These are phyloP conservation scores for Melieria picta DNA, from an alignment of 2,888 invertebrate species.

Conservation along the genomic window DNA sequence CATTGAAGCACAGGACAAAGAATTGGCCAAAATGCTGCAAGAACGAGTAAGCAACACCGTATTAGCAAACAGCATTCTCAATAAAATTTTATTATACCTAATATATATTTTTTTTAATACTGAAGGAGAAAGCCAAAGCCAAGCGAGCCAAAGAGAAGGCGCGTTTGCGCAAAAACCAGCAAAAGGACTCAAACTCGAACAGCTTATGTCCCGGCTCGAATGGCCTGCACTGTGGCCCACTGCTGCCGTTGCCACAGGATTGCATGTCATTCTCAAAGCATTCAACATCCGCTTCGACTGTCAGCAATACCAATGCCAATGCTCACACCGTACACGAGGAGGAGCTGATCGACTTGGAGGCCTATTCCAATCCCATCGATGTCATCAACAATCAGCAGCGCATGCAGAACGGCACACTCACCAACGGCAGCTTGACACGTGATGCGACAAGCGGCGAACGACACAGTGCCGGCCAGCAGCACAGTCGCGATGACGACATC, in stretches of 20 bases:
- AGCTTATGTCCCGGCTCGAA: slow-evolving; percentile 40
- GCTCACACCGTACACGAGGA: slow-evolving; percentile 25
- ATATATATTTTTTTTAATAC: no score
- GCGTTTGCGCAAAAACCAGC: slow-evolving; percentile 71
- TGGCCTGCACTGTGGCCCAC: slow-evolving; percentile 59
- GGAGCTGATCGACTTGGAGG: slow-evolving; percentile 58
- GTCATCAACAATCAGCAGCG: slow-evolving; percentile 64
- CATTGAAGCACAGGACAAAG: slow-evolving; percentile 83
- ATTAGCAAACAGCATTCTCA: background rate
- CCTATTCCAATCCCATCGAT: slow-evolving; percentile 70
- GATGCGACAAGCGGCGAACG: slow-evolving; percentile 46
- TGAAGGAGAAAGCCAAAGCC: slow-evolving; percentile 75
- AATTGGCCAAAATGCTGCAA: slow-evolving; percentile 79
- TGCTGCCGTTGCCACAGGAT: slow-evolving; percentile 60
- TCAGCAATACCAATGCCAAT: slow-evolving; percentile 14
- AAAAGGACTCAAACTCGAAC: slow-evolving; percentile 51
- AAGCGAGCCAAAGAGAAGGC: slow-evolving; percentile 77
- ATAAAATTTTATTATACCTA: background rate
- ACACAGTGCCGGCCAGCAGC: slow-evolving; percentile 40
- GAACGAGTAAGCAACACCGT: slow-evolving; percentile 67
- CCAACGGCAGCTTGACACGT: slow-evolving; percentile 56
- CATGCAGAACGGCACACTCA: slow-evolving; percentile 54
- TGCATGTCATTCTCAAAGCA: slow-evolving; percentile 50
- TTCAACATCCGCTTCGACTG: slow-evolving; percentile 39
- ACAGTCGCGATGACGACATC: slow-evolving; percentile 60